These are phyloP conservation scores for Caenorhabditis panamensis DNA, from an alignment of 2,888 invertebrate genomes.

Conservation along the genomic window DNA sequence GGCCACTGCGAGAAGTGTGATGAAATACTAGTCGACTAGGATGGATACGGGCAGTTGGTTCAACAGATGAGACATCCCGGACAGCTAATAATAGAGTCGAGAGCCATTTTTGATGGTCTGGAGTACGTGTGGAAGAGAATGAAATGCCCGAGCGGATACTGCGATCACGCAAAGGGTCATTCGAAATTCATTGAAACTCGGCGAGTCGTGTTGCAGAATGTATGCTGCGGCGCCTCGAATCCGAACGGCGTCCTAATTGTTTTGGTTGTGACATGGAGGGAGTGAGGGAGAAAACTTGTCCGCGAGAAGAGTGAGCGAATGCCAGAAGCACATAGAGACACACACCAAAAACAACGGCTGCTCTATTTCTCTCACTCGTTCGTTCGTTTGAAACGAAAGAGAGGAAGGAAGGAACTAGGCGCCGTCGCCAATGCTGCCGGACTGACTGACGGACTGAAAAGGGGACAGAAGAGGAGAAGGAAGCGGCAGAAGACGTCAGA, in stretches of 20 bases:
- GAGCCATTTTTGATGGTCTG: neutral
- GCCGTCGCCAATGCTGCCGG: conserved; percentile 30
- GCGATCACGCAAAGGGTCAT: neutral
- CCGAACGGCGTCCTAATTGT: conserved; percentile 46
- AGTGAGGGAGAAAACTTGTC: conserved; percentile 16
- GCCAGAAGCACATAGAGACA: neutral
- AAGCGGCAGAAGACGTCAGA: too few relatives aligned
- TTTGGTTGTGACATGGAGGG: conserved; percentile 6
- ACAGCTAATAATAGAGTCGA: neutral
- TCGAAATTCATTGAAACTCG: conserved; percentile 11
- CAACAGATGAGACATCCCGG: neutral
- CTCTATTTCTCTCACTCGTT: conserved; percentile 1
- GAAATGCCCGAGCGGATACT: neutral
- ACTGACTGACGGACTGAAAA: conserved; percentile 15
- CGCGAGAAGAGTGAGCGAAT: neutral
- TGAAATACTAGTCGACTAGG: conserved; percentile 33
- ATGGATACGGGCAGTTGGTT: conserved; percentile 14
- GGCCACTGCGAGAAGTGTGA: conserved; percentile 5
- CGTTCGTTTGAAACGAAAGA: conserved; percentile 15
- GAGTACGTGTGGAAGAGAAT: neutral
- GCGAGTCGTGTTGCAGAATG: too few relatives aligned
- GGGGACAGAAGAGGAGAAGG: conserved; percentile 1
- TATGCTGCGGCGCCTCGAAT: neutral
- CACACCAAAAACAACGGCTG: conserved; percentile 21
- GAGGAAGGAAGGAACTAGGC: conserved; percentile 49